phyloP scores from a whole-genome alignment of 2,888 invertebrate species.

The Panorpa germanica region DNA sequence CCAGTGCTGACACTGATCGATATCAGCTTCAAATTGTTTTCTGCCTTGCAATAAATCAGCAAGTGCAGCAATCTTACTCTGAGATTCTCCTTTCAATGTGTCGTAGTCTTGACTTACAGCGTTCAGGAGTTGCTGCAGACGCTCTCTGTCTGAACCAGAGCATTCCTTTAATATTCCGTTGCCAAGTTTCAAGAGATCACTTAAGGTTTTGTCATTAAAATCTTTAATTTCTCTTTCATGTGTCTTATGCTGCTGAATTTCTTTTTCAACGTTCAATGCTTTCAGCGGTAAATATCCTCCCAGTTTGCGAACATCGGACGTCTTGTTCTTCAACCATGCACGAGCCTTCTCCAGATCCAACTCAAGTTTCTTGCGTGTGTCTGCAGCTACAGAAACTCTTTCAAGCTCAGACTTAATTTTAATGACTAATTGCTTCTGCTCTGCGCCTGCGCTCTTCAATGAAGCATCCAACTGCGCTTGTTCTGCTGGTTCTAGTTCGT shows the following conservation, averaged over 20 bases:
- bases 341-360: conserved; percentile 58
- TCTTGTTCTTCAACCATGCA: conserved; percentile 62
- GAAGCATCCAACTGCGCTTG: conserved; percentile 59
- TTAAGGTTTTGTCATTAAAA: conserved; percentile 54
- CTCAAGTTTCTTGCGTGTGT: conserved; percentile 54
- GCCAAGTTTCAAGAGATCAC: conserved; percentile 57
- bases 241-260: conserved; percentile 54
- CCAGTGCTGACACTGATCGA: conserved; percentile 73
- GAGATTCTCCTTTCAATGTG: conserved; percentile 49
- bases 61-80: conserved; percentile 49
- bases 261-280: conserved; percentile 64
- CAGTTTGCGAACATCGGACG: conserved; percentile 53
- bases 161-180: conserved; percentile 66
- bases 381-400: conserved; percentile 44
- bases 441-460: conserved; percentile 47
- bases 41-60: conserved; percentile 57
- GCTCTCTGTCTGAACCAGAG: conserved; percentile 44
- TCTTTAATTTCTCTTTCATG: conserved; percentile 58
- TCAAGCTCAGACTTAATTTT: conserved; percentile 57
- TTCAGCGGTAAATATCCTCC: conserved; percentile 63
- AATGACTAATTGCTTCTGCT: conserved; percentile 54
- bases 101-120: conserved; percentile 54
- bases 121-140: conserved; percentile 44
- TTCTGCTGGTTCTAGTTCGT: conserved; percentile 71
- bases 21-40: conserved; percentile 62